Percentiles rank a stretch among this genome's conserved stretches.
phyloP scores from a whole-genome alignment of 2,888 invertebrate species.

The Taphrorychus bicolor region DNA sequence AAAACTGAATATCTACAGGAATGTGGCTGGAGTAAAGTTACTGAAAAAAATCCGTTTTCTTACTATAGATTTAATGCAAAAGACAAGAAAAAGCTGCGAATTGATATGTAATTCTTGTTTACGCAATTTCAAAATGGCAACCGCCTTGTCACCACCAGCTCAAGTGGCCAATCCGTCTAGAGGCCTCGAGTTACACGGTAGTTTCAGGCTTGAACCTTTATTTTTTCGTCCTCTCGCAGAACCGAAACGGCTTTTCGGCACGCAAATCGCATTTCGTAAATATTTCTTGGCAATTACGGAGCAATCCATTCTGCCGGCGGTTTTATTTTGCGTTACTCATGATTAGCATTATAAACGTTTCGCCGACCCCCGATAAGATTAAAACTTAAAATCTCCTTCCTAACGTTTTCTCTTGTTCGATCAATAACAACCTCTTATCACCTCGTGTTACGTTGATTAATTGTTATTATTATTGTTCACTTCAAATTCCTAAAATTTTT shows the following conservation, averaged over 20 bases:
- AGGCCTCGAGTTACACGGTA: constrained; percentile 3
- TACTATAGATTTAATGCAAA: too few species aligned
- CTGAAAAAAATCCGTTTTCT: not conserved
- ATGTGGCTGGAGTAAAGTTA: not conserved
- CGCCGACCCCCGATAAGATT: constrained; percentile 24
- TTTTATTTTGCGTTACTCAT: constrained; percentile 26
- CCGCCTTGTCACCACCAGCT: not conserved
- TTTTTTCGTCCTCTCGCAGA: not conserved
- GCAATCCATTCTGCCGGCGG: constrained; percentile 24
- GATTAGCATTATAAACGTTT: constrained; percentile 35
- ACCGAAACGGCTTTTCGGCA: constrained; percentile 31
- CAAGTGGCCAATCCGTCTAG: not conserved
- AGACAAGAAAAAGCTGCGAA: too few species aligned
- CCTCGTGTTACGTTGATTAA: not conserved
- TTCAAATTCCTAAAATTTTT: constrained; percentile 5
- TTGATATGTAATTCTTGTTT: too few species aligned
- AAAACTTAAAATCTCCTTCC: too few species aligned
- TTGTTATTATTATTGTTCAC: constrained; percentile 12
- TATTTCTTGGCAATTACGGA: constrained; percentile 36
- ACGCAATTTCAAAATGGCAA: not conserved
- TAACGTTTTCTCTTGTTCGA: too few species aligned
- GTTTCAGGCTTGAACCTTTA: not conserved
- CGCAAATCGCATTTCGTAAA: constrained; percentile 39
- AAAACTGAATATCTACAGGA: too few species aligned
- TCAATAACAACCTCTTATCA: not conserved